Evolutionary conservation across 1,140 invertebrate species (phyloP), one percentile per base, ranked within the genome.

Genomic region (Ctenoplectra terminalis): DNA sequence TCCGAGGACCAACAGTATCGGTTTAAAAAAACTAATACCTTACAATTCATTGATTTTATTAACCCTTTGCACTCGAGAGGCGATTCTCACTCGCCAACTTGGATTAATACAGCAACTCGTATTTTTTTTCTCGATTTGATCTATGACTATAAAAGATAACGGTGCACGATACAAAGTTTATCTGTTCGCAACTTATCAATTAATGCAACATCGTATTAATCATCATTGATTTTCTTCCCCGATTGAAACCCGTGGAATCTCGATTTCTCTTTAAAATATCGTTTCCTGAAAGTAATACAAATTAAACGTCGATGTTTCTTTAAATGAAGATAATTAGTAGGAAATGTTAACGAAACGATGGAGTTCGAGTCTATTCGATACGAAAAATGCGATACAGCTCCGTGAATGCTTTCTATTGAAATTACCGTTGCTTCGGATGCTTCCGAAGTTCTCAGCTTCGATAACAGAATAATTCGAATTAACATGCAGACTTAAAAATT

Each of bases 221-320:
- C 20, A 70, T 34, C 8, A 4, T 34, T 61, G 1, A 7, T 11
- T 7, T 37, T 34, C 20, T 20, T 31, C 13, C 15, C 37, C n/a
- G 15, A 15, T 26, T 37, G 67, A 31, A 70, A 70, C 54, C 17
- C 67, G 67, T 17, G 48, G 31, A n/a, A 70, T 70, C 37, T 66
- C 15, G 9, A 29, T 43, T 46, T 29, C 7, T 67, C 17, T 20
- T n/a, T 29, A 23, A 2, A 26, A 26, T 17, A 67, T 66, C 63
- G 67, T 37, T 70, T 52, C 23, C 17, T 26, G 48, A 52, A 54
- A 46, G 20, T 37, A 13, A 23, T 63, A 17, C 9, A 13, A 61
- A 61, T 61, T 61, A 61, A 61, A 20, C 64, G 37, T 43, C 15
- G 40, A 67, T 46, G 46, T 15, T 29, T 46, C 15, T 3, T 20